Percentiles rank a stretch among this genome's conserved stretches.
phyloP scores from a whole-genome alignment of 2,888 invertebrate genomes.

The Microplitis deprimator region DNA sequence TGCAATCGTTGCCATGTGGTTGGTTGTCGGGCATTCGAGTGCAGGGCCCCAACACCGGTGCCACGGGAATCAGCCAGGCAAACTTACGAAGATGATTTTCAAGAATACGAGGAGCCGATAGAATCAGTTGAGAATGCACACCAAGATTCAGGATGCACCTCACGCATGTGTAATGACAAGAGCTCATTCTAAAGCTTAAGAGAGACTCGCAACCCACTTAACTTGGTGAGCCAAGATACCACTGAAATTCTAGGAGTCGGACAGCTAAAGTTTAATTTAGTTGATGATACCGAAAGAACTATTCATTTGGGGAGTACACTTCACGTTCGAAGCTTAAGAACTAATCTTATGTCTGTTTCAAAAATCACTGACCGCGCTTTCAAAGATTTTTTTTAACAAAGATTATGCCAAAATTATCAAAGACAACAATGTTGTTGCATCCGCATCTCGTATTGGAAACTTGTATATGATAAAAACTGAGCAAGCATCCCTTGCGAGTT shows the following conservation, averaged over 20 bases:
- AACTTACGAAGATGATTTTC: background rate
- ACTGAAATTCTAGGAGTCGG: constrained; percentile 29
- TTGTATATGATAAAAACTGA: background rate
- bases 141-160: constrained; percentile 40
- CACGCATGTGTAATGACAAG: constrained; percentile 37
- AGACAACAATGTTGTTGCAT: constrained; percentile 20
- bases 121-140: constrained; percentile 20
- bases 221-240: constrained; percentile 58
- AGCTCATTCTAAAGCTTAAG: constrained; percentile 31
- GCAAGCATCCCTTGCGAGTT: background rate
- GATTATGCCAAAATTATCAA: constrained; percentile 26
- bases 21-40: too few relatives aligned
- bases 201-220: constrained; percentile 21
- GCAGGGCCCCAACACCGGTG: background rate
- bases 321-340: constrained; percentile 12
- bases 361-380: constrained; percentile 37
- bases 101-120: background rate
- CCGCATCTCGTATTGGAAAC: background rate
- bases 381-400: constrained; percentile 24
- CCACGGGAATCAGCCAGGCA: background rate
- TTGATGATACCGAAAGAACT: too few relatives aligned
- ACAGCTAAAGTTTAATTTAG: constrained; percentile 8
- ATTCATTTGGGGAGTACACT: too few relatives aligned
- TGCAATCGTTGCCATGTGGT: too few relatives aligned
- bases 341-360: constrained; percentile 38